Percentiles rank a stretch among this genome's conserved stretches.
Evolutionary conservation across 2,888 invertebrate genomes (phyloP).

Genomic region (Hoplodrina ambigua): DNA sequence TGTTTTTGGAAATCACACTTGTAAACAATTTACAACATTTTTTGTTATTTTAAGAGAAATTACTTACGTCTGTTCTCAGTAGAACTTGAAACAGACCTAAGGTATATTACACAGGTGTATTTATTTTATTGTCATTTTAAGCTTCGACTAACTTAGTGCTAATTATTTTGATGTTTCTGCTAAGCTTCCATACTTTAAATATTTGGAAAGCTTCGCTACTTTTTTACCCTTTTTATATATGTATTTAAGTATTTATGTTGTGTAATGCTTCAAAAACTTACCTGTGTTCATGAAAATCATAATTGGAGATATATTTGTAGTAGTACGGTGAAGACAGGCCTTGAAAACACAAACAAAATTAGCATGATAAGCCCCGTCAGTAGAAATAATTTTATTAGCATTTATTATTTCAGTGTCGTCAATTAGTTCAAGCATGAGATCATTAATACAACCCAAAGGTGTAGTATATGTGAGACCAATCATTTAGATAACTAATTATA

Average conservation of each 20-base stretch:
- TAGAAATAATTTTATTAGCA: conserved; percentile 51
- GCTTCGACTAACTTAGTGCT: conserved; percentile 66
- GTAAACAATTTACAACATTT: neutral
- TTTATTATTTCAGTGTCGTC: conserved; percentile 71
- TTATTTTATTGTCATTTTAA: conserved; percentile 24
- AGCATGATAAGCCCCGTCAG: conserved; percentile 37
- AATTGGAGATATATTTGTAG: conserved; percentile 2
- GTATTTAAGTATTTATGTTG: conserved; percentile 45
- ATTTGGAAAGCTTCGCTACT: conserved; percentile 63
- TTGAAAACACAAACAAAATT: conserved; percentile 24
- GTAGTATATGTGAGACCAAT: conserved; percentile 75
- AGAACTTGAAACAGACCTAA: conserved; percentile 14
- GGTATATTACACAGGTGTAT: conserved; percentile 41
- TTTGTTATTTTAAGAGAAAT: conserved; percentile 1
- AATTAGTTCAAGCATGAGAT: conserved; percentile 74
- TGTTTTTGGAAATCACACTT: conserved; percentile 22
- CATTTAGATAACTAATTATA: conserved; percentile 75
- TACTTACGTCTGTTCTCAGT: conserved; percentile 4
- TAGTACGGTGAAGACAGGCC: neutral
- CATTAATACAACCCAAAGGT: conserved; percentile 86
- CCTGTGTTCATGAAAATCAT: conserved; percentile 23
- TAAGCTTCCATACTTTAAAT: conserved; percentile 65
- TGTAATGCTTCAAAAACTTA: conserved; percentile 52
- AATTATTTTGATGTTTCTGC: conserved; percentile 55
- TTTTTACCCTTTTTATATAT: conserved; percentile 37